Evolutionary conservation across 1,140 invertebrate species (phyloP).

Genomic region (Neomicropteryx cornuta): DNA sequence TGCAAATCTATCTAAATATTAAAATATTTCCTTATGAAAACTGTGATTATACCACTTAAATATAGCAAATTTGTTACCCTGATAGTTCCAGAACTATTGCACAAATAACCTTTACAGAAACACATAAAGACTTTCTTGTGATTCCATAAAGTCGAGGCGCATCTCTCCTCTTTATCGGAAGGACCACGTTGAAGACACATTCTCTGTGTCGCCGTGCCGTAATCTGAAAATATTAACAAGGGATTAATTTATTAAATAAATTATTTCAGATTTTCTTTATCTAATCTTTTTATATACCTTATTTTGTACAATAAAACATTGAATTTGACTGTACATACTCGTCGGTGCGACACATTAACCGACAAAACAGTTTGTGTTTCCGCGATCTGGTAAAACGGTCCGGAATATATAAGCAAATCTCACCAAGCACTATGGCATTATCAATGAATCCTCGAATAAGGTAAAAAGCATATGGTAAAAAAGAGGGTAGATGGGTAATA

Average conservation of each 20-base stretch:
- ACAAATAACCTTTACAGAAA: slow-evolving; percentile 84
- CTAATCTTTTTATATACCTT: slow-evolving; percentile 4
- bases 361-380: too few relatives aligned
- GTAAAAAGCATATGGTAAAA: too few relatives aligned
- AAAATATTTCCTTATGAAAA: slow-evolving; percentile 17
- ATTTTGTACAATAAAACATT: neutral
- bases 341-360: too few relatives aligned
- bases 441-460: too few relatives aligned
- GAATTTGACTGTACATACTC: too few relatives aligned
- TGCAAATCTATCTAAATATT: slow-evolving; percentile 5
- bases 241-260: neutral
- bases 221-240: slow-evolving; percentile 50
- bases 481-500: too few relatives aligned
- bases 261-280: slow-evolving; percentile 7
- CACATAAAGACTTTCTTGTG: slow-evolving; percentile 80
- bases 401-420: too few relatives aligned
- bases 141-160: slow-evolving; percentile 71
- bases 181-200: slow-evolving; percentile 78
- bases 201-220: slow-evolving; percentile 75
- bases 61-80: slow-evolving; percentile 6
- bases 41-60: slow-evolving; percentile 11
- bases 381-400: too few relatives aligned
- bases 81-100: slow-evolving; percentile 44
- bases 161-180: slow-evolving; percentile 77
- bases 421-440: too few relatives aligned